Percentiles rank a stretch among this genome's conserved stretches.
Conservation (phyloP, 1,140 invertebrate species). For the Ridgeia piscesae region DNA sequence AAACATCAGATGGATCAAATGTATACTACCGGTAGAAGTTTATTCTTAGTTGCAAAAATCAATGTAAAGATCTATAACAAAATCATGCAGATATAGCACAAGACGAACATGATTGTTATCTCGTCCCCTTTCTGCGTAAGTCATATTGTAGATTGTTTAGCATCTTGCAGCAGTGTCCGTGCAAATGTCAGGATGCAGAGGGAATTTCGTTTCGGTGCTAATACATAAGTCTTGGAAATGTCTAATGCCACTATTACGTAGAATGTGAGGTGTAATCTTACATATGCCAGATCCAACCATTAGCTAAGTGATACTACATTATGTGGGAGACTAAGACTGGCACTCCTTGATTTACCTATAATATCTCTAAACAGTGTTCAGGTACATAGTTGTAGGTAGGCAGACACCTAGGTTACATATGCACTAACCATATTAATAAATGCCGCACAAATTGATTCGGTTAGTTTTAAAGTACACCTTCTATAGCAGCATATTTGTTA, state of each 20-base stretch:
- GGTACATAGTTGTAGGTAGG: background rate
- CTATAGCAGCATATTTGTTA: background rate
- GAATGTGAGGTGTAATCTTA: background rate
- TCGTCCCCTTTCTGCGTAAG: background rate
- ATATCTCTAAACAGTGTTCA: background rate
- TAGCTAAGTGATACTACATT: background rate
- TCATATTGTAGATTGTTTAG: background rate
- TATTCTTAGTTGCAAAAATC: background rate
- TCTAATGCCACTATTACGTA: background rate
- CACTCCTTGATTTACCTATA: background rate
- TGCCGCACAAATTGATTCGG: background rate
- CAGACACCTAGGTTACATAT: background rate
- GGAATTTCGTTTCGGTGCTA: background rate
- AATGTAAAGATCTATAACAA: background rate
- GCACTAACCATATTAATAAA: background rate
- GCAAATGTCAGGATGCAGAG: background rate
- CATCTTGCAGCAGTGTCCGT: background rate
- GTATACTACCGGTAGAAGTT: background rate
- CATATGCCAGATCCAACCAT: background rate
- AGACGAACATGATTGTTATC: background rate
- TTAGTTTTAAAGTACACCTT: background rate
- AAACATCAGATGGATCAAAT: background rate
- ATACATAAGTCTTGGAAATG: background rate
- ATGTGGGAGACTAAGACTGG: background rate
- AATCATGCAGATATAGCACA: background rate